These are phyloP conservation scores for Philereme transversata DNA, from an alignment of 2,888 invertebrate species.

Conservation along the genomic window DNA sequence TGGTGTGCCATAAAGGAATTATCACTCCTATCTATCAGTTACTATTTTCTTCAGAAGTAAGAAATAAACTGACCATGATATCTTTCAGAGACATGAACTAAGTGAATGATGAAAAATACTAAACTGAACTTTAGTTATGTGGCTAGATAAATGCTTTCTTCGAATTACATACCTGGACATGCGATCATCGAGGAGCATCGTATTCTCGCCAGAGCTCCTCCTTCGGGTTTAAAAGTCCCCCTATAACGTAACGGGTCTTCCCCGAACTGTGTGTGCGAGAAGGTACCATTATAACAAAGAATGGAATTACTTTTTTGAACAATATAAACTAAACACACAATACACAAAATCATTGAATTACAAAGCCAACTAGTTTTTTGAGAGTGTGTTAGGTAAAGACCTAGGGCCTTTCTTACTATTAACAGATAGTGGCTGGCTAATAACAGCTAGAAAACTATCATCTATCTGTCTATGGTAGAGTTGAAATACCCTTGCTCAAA, in stretches of 20 bases:
- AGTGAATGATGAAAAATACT: no score
- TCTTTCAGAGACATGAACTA: no score
- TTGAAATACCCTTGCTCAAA: no score
- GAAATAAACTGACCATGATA: no score
- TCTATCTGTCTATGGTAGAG: background rate
- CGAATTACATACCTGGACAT: conserved; percentile 56
- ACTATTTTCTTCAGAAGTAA: no score
- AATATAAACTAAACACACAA: conserved; percentile 34
- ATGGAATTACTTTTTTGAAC: conserved; percentile 43
- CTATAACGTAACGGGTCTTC: conserved; percentile 59
- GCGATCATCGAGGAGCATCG: conserved; percentile 56
- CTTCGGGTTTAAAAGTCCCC: conserved; percentile 44
- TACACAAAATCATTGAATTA: conserved; percentile 23
- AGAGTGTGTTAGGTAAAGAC: background rate
- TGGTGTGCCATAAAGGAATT: no score
- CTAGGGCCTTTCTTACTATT: no score
- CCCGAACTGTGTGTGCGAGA: conserved; percentile 53
- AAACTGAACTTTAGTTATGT: no score
- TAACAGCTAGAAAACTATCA: background rate
- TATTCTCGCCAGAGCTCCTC: conserved; percentile 43
- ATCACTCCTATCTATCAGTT: no score
- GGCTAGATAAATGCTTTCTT: no score
- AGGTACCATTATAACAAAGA: conserved; percentile 71
- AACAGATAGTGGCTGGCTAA: no score
- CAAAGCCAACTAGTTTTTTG: conserved; percentile 29